Evolutionary conservation across 2,113 vertebrate genomes (phyloP).

Genomic region (Sapayoa aenigma): DNA sequence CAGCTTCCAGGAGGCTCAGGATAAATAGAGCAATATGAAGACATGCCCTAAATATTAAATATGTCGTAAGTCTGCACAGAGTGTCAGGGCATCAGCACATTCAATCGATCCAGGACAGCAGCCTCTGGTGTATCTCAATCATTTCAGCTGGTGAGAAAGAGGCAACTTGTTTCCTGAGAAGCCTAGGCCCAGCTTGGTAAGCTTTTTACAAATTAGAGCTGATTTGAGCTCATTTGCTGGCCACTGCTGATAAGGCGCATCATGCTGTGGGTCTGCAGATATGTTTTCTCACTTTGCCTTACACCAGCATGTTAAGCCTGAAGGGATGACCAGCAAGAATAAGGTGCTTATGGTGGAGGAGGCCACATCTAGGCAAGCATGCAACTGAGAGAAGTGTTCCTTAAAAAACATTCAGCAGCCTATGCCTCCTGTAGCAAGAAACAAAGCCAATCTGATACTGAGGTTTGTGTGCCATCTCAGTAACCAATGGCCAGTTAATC

Average conservation of each 20-base stretch:
- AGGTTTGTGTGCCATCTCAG: not conserved
- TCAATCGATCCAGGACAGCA: not conserved
- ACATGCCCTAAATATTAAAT: not conserved
- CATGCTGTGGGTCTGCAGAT: rapidly evolving
- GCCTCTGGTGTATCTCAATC: not conserved
- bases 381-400: not conserved
- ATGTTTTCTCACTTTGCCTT: not conserved
- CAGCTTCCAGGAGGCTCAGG: not conserved
- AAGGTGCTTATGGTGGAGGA: not conserved
- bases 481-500: not conserved
- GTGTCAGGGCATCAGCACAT: not conserved
- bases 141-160: not conserved
- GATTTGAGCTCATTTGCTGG: not conserved
- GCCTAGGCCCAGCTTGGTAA: not conserved
- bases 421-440: not conserved
- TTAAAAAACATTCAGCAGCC: not conserved
- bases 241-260: not conserved
- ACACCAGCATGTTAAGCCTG: not conserved
- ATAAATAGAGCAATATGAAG: not conserved
- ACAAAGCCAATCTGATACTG: not conserved
- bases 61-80: not conserved
- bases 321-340: not conserved
- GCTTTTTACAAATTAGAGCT: not conserved
- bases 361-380: not conserved
- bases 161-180: not conserved